Evolutionary conservation across 1,140 invertebrate species (phyloP), one percentile per base, ranked within the genome.

Genomic region (Lucilia sericata): DNA sequence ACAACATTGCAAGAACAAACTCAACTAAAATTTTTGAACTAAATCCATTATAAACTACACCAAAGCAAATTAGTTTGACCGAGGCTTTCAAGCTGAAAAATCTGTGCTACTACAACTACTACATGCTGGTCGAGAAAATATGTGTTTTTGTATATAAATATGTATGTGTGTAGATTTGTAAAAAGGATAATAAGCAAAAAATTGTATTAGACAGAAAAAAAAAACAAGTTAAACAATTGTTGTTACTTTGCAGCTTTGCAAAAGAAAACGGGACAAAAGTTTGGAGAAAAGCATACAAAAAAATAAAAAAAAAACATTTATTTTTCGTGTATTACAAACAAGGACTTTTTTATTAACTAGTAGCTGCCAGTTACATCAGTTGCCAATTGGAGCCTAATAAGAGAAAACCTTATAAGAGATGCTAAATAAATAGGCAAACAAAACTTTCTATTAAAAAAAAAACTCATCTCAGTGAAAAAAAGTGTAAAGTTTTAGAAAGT

Each of bases 31-130:
- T 30, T 17, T 42, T 60, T 60, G 51, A 60, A 60, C 51, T 60
- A 14, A 60, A 60, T 60, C 19, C 19, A 70, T 21, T 70, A 70
- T 8, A n/a, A 17, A 21, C n/a, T 70, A 70, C 65, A 21, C 65
- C 65, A 70, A 70, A 70, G 65, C 65, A 80, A 80, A 80, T 80
- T 80, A 80, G 76, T 80, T 80, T 80, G 76, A 80, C 76, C 42
- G 76, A 80, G 76, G n/a, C 19, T 51, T 80, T 80, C 42, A 80
- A 49, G 76, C 76, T 76, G 74, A 76, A 76, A 76, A 80, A 80
- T 70, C 21, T 80, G 76, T 80, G 76, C 21, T 80, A 80, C 76
- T 80, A 13, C 14, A 25, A 78, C 36, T 60, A 60, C 25, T 42
- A 60, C 55, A 60, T 17, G 14, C 14, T 14, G n/a, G 42, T 8